phyloP scores from a whole-genome alignment of 2,113 vertebrate genomes.

The Eptesicus fuscus region DNA sequence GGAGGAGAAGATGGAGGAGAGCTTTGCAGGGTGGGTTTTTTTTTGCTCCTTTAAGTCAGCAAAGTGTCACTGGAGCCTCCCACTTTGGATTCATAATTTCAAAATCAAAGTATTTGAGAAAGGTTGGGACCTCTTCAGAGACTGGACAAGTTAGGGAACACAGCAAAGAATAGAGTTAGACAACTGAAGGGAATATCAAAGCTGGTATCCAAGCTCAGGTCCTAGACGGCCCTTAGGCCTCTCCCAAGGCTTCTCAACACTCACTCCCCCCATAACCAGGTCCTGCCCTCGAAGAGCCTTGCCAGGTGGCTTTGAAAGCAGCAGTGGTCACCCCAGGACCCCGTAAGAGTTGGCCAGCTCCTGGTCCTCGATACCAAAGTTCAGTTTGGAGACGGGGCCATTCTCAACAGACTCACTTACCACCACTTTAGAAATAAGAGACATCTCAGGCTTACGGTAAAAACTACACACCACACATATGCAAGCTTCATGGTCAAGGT shows the following conservation, averaged over 20 bases:
- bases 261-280: not conserved
- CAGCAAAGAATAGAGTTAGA: not conserved
- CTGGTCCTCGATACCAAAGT: not conserved
- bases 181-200: not conserved
- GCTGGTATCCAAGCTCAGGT: not conserved
- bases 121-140: not conserved
- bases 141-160: not conserved
- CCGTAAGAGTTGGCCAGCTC: not conserved
- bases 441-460: not conserved
- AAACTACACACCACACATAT: not conserved
- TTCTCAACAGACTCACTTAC: not conserved
- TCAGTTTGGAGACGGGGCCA: not conserved
- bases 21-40: not conserved
- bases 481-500: not conserved
- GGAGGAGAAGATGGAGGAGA: not conserved
- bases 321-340: not conserved
- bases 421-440: not conserved
- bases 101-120: not conserved
- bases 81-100: not conserved
- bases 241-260: not conserved
- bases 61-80: not conserved
- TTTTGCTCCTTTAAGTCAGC: not conserved
- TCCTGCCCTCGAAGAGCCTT: not conserved
- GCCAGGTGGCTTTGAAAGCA: conserved; percentile 27
- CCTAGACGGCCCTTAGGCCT: not conserved